These are phyloP conservation scores for Thalassophryne amazonica DNA, from an alignment of 2,797 vertebrate genomes.

Conservation along the genomic window DNA sequence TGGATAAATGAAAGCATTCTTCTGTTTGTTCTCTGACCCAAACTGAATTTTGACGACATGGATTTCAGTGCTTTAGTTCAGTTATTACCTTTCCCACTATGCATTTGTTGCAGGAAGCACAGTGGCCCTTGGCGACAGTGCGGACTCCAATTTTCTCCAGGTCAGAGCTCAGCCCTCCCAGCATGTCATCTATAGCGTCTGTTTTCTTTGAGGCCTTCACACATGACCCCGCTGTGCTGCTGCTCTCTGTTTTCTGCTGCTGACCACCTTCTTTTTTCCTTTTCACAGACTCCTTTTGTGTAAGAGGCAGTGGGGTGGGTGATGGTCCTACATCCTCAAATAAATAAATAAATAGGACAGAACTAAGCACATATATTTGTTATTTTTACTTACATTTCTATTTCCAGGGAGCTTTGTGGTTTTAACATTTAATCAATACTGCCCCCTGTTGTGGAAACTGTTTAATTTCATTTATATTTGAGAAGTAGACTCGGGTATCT, in stretches of 20 bases:
- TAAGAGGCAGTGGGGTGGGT: conserved; percentile 41
- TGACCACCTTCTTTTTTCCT: conserved; percentile 18
- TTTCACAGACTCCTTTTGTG: conserved; percentile 44
- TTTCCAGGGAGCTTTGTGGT: not conserved
- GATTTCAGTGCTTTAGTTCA: not conserved
- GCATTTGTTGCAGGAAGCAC: conserved; percentile 82
- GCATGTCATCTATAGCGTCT: conserved; percentile 81
- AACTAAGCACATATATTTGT: not conserved
- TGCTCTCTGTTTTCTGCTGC: conserved; percentile 16
- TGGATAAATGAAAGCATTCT: conserved; percentile 26
- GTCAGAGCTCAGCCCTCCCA: conserved; percentile 83
- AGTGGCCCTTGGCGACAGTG: conserved; percentile 79
- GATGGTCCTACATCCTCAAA: conserved; percentile 34
- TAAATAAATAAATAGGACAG: not conserved
- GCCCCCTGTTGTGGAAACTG: conserved; percentile 66
- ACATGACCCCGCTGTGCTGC: conserved; percentile 6
- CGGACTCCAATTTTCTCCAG: conserved; percentile 87
- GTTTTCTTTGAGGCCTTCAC: conserved; percentile 28
- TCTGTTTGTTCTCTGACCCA: not conserved
- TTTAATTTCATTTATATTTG: not conserved
- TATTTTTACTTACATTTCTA: not conserved
- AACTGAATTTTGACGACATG: not conserved
- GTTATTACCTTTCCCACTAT: conserved; percentile 85
- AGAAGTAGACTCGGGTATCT: too few relatives aligned
- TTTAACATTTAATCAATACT: conserved; percentile 30